Evolutionary conservation across 1,140 invertebrate genomes (phyloP).

Genomic region (Zaprionus inermis): DNA sequence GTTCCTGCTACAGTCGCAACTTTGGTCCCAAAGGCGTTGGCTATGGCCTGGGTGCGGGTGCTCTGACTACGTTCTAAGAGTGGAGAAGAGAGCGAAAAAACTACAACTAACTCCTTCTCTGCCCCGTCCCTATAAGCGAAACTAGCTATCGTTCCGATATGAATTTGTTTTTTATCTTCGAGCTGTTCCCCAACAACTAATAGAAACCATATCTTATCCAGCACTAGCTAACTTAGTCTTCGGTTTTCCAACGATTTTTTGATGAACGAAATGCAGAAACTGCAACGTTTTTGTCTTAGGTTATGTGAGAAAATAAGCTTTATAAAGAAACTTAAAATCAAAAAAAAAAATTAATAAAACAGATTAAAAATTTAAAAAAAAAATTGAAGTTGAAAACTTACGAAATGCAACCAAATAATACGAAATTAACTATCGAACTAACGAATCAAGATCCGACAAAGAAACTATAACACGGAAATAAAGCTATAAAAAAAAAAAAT

Average conservation of each 20-base stretch:
- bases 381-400: slow-evolving; percentile 60
- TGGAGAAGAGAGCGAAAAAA: not conserved
- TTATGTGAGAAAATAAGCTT: slow-evolving; percentile 80
- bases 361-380: slow-evolving; percentile 47
- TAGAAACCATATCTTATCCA: slow-evolving; percentile 33
- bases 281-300: slow-evolving; percentile 68
- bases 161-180: slow-evolving; percentile 43
- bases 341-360: slow-evolving; percentile 40
- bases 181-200: slow-evolving; percentile 18
- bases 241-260: slow-evolving; percentile 80
- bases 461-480: not conserved
- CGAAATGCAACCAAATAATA: slow-evolving; percentile 45
- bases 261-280: slow-evolving; percentile 68
- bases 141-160: slow-evolving; percentile 14
- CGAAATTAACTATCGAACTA: slow-evolving; percentile 52
- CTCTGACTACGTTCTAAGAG: slow-evolving; percentile 91
- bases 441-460: slow-evolving; percentile 46
- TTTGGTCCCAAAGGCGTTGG: slow-evolving; percentile 98
- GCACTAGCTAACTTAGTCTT: slow-evolving; percentile 75
- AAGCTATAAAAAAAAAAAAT: slow-evolving; percentile 7
- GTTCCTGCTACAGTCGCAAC: slow-evolving; percentile 95
- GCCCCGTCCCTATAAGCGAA: not conserved
- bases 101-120: slow-evolving; percentile 7
- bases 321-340: slow-evolving; percentile 54
- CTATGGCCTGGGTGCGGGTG: slow-evolving; percentile 94